These are phyloP conservation scores for Rissa tridactyla DNA, from an alignment of 2,113 vertebrate genomes.

Conservation along the genomic window DNA sequence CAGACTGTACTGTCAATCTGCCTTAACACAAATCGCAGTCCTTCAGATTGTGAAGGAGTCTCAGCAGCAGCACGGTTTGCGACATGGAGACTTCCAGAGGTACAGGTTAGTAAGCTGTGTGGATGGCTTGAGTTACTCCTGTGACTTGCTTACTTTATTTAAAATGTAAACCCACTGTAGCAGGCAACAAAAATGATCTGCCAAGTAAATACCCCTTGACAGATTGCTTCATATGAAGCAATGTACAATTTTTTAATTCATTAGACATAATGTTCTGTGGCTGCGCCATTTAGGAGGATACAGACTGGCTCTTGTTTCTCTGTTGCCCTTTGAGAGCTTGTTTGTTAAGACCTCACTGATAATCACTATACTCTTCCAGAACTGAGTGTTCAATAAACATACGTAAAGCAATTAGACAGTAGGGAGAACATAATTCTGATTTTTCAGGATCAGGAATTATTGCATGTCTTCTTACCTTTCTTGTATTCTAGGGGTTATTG, in stretches of 20 bases:
- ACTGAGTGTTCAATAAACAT: neutral
- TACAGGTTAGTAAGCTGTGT: constrained; percentile 84
- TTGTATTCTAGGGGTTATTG: constrained; percentile 87
- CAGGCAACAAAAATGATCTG: neutral
- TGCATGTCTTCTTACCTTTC: rapidly evolving
- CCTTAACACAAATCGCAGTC: constrained; percentile 81
- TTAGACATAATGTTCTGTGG: neutral
- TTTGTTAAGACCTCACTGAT: neutral
- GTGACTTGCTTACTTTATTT: neutral
- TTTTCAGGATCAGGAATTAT: neutral
- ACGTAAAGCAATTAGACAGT: neutral
- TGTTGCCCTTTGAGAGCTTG: neutral
- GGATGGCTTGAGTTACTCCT: neutral
- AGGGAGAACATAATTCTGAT: neutral
- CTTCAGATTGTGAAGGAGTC: constrained; percentile 98
- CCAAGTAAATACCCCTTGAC: neutral
- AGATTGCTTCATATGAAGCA: neutral
- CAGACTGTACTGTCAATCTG: neutral
- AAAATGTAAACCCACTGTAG: neutral
- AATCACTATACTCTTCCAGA: neutral
- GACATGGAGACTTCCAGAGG: constrained; percentile 97
- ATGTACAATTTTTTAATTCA: rapidly evolving
- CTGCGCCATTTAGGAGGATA: neutral
- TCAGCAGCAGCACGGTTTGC: constrained; percentile 96
- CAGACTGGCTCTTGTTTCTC: neutral